Percentiles rank a stretch among this genome's conserved stretches.
phyloP scores from a whole-genome alignment of 2,888 invertebrate genomes.

The Dascillus cervinus region DNA sequence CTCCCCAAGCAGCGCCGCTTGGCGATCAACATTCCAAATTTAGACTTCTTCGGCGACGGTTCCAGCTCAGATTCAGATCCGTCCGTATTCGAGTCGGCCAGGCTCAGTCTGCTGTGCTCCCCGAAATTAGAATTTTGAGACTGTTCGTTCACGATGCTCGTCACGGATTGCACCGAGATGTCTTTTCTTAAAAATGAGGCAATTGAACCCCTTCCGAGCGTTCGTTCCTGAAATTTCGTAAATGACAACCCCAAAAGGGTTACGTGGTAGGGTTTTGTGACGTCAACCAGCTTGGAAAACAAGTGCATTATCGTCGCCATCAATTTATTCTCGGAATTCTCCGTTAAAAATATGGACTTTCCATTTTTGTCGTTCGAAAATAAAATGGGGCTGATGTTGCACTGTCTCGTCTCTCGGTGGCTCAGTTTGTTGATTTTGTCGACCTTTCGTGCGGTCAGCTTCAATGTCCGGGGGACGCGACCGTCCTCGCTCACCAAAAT shows the following conservation, averaged over 20 bases:
- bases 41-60: conserved; percentile 68
- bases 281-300: conserved; percentile 65
- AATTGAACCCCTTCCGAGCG: conserved; percentile 62
- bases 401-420: conserved; percentile 68
- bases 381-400: conserved; percentile 60
- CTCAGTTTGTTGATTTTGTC: conserved; percentile 59
- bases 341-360: conserved; percentile 40
- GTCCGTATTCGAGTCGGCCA: conserved; percentile 50
- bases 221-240: conserved; percentile 69
- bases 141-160: conserved; percentile 52
- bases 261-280: conserved; percentile 68
- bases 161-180: conserved; percentile 70
- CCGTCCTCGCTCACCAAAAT: conserved; percentile 70
- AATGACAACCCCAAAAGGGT: conserved; percentile 75
- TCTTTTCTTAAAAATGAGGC: conserved; percentile 69
- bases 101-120: conserved; percentile 32
- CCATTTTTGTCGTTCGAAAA: conserved; percentile 39
- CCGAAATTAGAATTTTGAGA: conserved; percentile 7
- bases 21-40: conserved; percentile 43
- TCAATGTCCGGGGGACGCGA: conserved; percentile 65
- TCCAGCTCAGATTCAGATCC: conserved; percentile 62
- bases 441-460: conserved; percentile 66
- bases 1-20: conserved; percentile 42
- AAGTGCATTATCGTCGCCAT: conserved; percentile 64
- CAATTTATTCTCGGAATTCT: conserved; percentile 56